Percentiles rank a stretch among this genome's conserved stretches.
These are phyloP conservation scores for Lagorchestes hirsutus DNA, from an alignment of 2,797 vertebrate genomes.

Conservation along the genomic window DNA sequence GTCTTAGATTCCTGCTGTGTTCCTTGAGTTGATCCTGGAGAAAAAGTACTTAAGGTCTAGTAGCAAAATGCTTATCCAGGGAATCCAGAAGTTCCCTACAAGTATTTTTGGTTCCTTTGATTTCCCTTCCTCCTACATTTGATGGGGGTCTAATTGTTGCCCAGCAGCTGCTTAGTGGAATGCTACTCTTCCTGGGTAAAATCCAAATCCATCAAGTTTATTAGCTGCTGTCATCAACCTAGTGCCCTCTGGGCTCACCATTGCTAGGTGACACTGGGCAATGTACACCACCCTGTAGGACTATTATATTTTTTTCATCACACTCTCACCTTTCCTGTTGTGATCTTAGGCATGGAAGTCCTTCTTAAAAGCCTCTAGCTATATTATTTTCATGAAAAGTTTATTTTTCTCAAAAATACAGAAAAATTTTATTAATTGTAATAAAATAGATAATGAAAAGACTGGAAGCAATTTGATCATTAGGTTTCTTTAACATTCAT, in stretches of 20 bases:
- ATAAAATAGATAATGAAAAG: slow-evolving; percentile 25
- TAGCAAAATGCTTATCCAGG: slow-evolving; percentile 29
- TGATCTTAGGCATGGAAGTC: background rate
- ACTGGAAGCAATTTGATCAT: background rate
- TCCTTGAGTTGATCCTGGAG: slow-evolving; percentile 30
- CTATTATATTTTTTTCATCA: background rate
- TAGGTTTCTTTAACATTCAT: background rate
- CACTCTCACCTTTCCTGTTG: slow-evolving; percentile 44
- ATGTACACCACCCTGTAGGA: background rate
- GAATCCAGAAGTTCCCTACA: slow-evolving; percentile 29
- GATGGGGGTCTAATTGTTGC: slow-evolving; percentile 36
- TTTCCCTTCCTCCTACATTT: slow-evolving; percentile 11
- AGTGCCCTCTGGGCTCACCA: background rate
- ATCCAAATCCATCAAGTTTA: slow-evolving; percentile 64
- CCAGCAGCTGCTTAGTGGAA: slow-evolving; percentile 71
- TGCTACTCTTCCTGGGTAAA: slow-evolving; percentile 55
- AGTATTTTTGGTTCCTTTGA: background rate
- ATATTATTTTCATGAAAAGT: slow-evolving; percentile 12
- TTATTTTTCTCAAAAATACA: slow-evolving; percentile 16
- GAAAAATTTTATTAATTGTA: background rate
- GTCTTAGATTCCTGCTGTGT: slow-evolving; percentile 57
- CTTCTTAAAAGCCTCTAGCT: background rate
- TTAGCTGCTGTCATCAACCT: slow-evolving; percentile 60
- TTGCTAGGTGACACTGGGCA: slow-evolving; percentile 44
- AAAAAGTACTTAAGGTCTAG: slow-evolving; percentile 54